Evolutionary conservation across 2,888 invertebrate genomes (phyloP).

Genomic region (Apocheima hispidaria): DNA sequence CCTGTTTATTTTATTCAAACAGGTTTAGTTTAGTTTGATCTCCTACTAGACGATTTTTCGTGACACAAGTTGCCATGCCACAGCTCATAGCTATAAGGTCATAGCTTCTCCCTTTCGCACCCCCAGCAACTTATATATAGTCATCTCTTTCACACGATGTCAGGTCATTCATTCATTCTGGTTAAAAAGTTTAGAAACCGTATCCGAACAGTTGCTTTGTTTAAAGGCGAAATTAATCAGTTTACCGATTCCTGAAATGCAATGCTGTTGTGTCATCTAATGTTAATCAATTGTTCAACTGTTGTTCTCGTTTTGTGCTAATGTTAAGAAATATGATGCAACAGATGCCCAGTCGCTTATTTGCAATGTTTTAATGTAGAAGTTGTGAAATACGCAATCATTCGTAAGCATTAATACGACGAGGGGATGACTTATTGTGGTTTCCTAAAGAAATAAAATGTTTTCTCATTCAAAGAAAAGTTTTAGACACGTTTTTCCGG

Average conservation of each 20-base stretch:
- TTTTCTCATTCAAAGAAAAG: constrained; percentile 4
- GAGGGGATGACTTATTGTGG: neutral
- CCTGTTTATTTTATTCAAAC: too few relatives aligned
- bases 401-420: neutral
- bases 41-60: neutral
- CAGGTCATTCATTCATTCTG: too few relatives aligned
- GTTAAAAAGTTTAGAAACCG: constrained; percentile 5
- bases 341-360: constrained; percentile 29
- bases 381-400: constrained; percentile 17
- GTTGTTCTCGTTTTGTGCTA: constrained; percentile 33
- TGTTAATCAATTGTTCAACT: constrained; percentile 40
- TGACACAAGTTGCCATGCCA: too few relatives aligned
- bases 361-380: constrained; percentile 20
- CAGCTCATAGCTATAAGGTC: neutral
- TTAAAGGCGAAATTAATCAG: constrained; percentile 29
- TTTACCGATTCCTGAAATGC: constrained; percentile 38
- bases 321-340: constrained; percentile 43
- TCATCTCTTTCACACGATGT: too few relatives aligned
- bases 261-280: constrained; percentile 39
- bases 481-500: constrained; percentile 6
- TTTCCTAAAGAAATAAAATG: too few relatives aligned
- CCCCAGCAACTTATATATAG: too few relatives aligned
- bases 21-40: too few relatives aligned
- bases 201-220: constrained; percentile 33
- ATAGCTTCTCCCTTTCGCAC: too few relatives aligned